Evolutionary conservation across 2,113 vertebrate species (phyloP).

Genomic region (Corydoras maculifer): DNA sequence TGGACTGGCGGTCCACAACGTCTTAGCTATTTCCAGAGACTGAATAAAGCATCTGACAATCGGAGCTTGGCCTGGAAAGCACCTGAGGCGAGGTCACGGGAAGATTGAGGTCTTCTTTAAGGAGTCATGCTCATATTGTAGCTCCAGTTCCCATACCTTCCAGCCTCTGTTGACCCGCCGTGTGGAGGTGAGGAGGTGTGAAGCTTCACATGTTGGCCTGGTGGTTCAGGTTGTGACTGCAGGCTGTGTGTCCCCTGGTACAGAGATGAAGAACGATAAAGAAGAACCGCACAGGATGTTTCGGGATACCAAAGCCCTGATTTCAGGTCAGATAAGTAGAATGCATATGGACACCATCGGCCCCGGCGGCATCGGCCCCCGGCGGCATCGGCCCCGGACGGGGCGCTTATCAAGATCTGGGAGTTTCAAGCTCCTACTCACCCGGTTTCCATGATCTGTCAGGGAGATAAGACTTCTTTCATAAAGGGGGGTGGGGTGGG

Average conservation of each 20-base stretch:
- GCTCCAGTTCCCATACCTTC: conserved; percentile 17
- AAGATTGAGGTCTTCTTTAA: conserved; percentile 28
- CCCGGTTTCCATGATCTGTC: conserved; percentile 28
- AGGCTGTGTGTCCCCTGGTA: conserved; percentile 14
- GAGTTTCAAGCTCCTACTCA: conserved; percentile 18
- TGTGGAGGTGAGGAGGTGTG: not conserved
- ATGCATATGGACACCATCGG: conserved; percentile 8
- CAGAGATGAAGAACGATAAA: conserved; percentile 19
- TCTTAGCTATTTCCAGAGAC: not conserved
- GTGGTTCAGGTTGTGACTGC: conserved; percentile 19
- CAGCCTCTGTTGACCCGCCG: conserved; percentile 26
- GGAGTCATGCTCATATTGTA: conserved; percentile 7
- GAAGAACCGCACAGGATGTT: not conserved
- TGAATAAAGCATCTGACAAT: conserved; percentile 6
- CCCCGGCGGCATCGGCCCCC: not conserved
- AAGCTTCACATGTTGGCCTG: not conserved
- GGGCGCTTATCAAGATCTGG: conserved; percentile 22
- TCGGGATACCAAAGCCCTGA: conserved; percentile 45
- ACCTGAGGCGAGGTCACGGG: conserved; percentile 17
- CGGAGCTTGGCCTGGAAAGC: not conserved
- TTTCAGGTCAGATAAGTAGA: conserved; percentile 47
- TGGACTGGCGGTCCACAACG: not conserved
- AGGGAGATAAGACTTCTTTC: conserved; percentile 2
- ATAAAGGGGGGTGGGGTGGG: too few species aligned
- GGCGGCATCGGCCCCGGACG: conserved; percentile 8